Conservation (phyloP, 2,113 vertebrate species). For the Hippocampus mohnikei region DNA sequence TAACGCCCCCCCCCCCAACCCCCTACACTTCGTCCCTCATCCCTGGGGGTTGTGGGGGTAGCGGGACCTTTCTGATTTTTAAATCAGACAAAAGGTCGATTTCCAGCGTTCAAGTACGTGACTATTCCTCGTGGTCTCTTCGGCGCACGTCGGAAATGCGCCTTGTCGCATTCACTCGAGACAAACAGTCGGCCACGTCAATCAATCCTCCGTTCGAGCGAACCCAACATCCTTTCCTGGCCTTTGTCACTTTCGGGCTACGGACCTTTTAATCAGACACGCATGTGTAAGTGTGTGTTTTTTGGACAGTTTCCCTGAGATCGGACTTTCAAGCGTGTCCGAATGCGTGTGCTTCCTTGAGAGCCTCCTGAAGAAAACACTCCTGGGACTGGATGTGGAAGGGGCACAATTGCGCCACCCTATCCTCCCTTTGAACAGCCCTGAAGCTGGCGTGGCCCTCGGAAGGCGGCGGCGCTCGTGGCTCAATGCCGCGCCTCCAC, state of each 20-base stretch:
- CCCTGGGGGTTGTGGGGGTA: slow-evolving; percentile 21
- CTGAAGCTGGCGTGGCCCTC: slow-evolving; percentile 52
- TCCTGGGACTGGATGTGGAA: background rate
- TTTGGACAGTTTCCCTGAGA: no score
- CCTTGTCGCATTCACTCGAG: slow-evolving; percentile 26
- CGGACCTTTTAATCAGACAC: no score
- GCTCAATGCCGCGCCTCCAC: slow-evolving; percentile 57
- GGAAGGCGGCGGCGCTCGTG: slow-evolving; percentile 39
- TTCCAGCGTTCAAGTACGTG: slow-evolving; percentile 21
- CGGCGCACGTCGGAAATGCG: slow-evolving; percentile 35
- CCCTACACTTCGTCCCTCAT: slow-evolving; percentile 22
- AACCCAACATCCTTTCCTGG: no score
- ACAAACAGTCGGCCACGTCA: no score
- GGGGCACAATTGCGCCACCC: background rate
- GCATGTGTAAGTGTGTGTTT: no score
- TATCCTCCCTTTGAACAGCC: slow-evolving; percentile 46
- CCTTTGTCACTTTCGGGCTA: no score
- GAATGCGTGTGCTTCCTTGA: no score
- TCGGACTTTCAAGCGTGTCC: no score
- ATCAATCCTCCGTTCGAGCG: no score
- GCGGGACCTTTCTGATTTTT: slow-evolving; percentile 72
- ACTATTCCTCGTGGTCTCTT: slow-evolving; percentile 30
- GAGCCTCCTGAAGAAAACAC: background rate
- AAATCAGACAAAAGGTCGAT: slow-evolving; percentile 76
- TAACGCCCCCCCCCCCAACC: slow-evolving; percentile 49